phyloP scores from a whole-genome alignment of 2,888 invertebrate species.

The Cepaea hortensis region DNA sequence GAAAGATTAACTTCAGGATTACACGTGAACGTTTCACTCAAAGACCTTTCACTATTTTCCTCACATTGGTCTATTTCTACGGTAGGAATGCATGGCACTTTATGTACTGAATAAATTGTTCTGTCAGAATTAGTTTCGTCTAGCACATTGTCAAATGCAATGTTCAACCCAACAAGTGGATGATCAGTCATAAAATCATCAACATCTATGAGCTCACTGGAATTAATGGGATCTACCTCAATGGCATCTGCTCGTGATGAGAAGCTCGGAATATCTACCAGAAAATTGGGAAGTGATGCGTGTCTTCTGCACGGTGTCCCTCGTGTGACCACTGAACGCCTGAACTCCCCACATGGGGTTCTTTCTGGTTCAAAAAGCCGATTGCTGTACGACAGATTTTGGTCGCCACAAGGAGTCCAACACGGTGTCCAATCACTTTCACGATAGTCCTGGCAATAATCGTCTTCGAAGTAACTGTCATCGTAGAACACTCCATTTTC shows the following conservation, averaged over 20 bases:
- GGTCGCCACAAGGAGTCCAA: not conserved
- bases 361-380: conserved; percentile 12
- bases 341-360: conserved; percentile 18
- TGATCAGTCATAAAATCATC: not conserved
- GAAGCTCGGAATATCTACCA: not conserved
- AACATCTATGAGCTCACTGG: not conserved
- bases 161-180: not conserved
- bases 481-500: conserved; percentile 19
- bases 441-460: conserved; percentile 30
- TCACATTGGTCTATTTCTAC: not conserved
- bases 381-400: too few species aligned
- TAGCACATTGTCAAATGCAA: conserved; percentile 10
- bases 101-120: too few species aligned
- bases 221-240: not conserved
- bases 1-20: too few species aligned
- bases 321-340: not conserved
- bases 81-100: not conserved
- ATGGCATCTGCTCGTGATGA: not conserved
- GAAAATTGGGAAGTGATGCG: conserved; percentile 4
- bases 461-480: conserved; percentile 42
- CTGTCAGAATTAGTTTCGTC: not conserved
- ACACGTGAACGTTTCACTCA: too few species aligned
- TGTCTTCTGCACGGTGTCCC: not conserved
- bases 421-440: not conserved
- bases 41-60: too few species aligned